A percentile compares a stretch with the other conserved stretches of the same genome.
Evolutionary conservation across 2,113 vertebrate species (phyloP).

Genomic region (Catagonus wagneri): DNA sequence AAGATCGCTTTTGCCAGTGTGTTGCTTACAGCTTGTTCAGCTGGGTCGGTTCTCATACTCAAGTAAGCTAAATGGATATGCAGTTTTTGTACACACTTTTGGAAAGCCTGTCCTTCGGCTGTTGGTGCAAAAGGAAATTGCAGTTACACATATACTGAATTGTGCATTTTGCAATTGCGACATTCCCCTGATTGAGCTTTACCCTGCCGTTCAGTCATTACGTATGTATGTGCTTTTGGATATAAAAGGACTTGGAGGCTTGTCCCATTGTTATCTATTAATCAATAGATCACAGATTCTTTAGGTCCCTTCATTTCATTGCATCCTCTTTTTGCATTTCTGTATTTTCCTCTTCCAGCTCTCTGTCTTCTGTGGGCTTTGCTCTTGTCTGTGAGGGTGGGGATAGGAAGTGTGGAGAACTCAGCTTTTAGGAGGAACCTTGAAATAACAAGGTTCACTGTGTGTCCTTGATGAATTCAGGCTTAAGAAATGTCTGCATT

Average conservation of each 20-base stretch:
- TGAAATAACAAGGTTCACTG: background rate
- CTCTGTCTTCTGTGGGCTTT: background rate
- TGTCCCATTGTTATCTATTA: background rate
- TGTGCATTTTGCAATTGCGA: background rate
- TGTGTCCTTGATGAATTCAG: background rate
- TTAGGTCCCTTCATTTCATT: background rate
- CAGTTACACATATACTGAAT: background rate
- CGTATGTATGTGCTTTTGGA: background rate
- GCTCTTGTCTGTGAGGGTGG: background rate
- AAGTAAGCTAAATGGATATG: background rate
- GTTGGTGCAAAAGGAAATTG: background rate
- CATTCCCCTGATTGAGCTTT: background rate
- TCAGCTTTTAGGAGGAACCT: background rate
- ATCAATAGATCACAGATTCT: background rate
- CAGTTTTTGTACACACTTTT: background rate
- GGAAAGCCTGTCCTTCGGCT: background rate
- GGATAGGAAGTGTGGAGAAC: background rate
- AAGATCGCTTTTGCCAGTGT: too few relatives aligned
- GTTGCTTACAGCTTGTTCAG: background rate
- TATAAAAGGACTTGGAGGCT: background rate
- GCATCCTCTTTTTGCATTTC: background rate
- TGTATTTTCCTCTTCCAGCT: background rate
- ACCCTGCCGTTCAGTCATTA: background rate
- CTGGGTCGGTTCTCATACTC: background rate
- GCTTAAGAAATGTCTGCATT: background rate